phyloP scores from a whole-genome alignment of 2,113 vertebrate genomes.

The Lophura nycthemera region DNA sequence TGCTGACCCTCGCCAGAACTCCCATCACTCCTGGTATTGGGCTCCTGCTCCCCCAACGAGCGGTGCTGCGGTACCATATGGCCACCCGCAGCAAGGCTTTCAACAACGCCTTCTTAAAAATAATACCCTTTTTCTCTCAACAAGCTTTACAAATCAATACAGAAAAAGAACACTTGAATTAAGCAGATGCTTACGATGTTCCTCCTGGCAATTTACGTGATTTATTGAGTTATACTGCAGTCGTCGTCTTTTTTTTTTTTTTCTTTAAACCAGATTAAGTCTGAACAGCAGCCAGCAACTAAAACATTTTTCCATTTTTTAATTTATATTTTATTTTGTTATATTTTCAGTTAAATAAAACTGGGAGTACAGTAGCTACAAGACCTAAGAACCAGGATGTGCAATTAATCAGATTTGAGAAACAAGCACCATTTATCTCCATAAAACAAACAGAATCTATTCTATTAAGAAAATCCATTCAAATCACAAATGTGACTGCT shows the following conservation, averaged over 20 bases:
- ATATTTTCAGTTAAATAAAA: conserved; percentile 55
- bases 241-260: background rate
- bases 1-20: fast-evolving
- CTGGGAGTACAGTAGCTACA: conserved; percentile 22
- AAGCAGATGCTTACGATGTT: conserved; percentile 59
- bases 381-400: background rate
- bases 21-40: background rate
- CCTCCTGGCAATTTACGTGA: conserved; percentile 41
- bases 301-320: conserved; percentile 32
- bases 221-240: conserved; percentile 51
- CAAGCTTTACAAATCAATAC: background rate
- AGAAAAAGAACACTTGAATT: conserved; percentile 28
- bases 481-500: conserved; percentile 73
- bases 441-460: conserved; percentile 36
- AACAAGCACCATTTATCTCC: conserved; percentile 29
- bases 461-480: conserved; percentile 65
- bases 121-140: conserved; percentile 6
- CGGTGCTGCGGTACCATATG: background rate
- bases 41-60: background rate
- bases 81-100: background rate
- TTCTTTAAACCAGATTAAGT: conserved; percentile 64
- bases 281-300: conserved; percentile 40
- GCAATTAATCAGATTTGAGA: conserved; percentile 47
- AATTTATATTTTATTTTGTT: conserved; percentile 29
- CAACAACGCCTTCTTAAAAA: background rate